Evolutionary conservation across 1,140 invertebrate species (phyloP).

Genomic region (Drosophila serrata): DNA sequence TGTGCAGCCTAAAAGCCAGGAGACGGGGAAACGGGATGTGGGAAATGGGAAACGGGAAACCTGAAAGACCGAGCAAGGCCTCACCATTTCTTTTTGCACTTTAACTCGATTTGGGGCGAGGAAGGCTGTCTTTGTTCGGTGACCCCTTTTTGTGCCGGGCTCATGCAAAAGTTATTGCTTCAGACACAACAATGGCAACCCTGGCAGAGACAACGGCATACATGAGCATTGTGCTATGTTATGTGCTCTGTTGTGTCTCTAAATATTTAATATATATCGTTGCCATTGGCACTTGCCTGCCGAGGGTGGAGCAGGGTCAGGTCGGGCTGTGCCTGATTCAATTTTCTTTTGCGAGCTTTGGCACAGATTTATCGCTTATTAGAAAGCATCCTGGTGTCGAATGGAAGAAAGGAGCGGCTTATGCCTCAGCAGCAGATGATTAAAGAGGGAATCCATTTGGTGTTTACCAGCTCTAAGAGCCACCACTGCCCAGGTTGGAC

Average conservation of each 20-base stretch:
- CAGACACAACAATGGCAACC: constrained; percentile 64
- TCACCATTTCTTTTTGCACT: constrained; percentile 47
- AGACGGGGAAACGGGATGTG: background rate
- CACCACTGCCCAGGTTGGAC: background rate
- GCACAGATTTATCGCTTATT: constrained; percentile 72
- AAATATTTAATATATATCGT: constrained; percentile 75
- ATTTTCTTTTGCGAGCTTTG: constrained; percentile 42
- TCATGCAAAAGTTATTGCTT: constrained; percentile 59
- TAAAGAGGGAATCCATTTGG: constrained; percentile 9
- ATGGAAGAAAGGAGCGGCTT: constrained; percentile 20
- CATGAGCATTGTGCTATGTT: constrained; percentile 30
- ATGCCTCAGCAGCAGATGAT: constrained; percentile 35
- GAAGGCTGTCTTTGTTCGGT: constrained; percentile 63
- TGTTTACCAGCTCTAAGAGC: background rate
- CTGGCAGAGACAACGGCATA: constrained; percentile 33
- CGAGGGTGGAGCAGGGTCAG: constrained; percentile 9
- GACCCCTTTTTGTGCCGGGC: constrained; percentile 62
- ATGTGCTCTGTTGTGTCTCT: constrained; percentile 38
- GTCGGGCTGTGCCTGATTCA: constrained; percentile 30
- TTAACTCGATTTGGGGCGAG: constrained; percentile 54
- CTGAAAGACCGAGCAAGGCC: background rate
- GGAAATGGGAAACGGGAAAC: constrained; percentile 8
- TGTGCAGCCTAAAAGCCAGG: constrained; percentile 29
- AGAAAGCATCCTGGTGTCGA: constrained; percentile 42
- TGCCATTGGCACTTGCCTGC: constrained; percentile 63